Conservation (phyloP, 2,113 vertebrate genomes). For the Indicator maculatus region DNA sequence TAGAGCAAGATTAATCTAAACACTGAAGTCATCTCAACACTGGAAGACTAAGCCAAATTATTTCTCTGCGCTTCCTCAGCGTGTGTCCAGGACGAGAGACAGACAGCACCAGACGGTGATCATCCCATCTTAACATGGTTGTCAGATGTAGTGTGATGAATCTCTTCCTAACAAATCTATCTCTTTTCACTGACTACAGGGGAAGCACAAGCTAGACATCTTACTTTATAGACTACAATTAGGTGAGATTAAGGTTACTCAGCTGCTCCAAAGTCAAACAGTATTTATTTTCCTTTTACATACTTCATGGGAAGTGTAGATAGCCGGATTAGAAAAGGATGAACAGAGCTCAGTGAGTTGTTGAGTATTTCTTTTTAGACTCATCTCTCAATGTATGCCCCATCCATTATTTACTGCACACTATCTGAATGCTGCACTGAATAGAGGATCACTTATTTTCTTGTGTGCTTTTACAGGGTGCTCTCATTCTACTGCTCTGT, state of each 20-base stretch:
- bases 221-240: slow-evolving; percentile 28
- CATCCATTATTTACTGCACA: slow-evolving; percentile 47
- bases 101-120: not conserved
- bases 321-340: not conserved
- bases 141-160: not conserved
- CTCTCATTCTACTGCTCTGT: not conserved
- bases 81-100: slow-evolving; percentile 22
- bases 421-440: not conserved
- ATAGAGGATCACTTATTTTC: slow-evolving; percentile 28
- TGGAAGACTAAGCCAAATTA: slow-evolving; percentile 7
- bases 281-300: slow-evolving; percentile 12
- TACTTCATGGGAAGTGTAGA: not conserved
- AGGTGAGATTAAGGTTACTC: slow-evolving; percentile 14
- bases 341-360: not conserved
- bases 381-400: not conserved
- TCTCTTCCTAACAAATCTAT: not conserved
- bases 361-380: slow-evolving; percentile 14
- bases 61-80: not conserved
- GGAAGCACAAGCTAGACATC: not conserved
- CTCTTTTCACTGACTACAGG: not conserved
- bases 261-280: not conserved
- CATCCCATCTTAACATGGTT: not conserved
- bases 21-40: not conserved
- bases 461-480: not conserved
- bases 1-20: slow-evolving; percentile 30